phyloP scores from a whole-genome alignment of 1,140 invertebrate genomes.

The Aporrectodea caliginosa region DNA sequence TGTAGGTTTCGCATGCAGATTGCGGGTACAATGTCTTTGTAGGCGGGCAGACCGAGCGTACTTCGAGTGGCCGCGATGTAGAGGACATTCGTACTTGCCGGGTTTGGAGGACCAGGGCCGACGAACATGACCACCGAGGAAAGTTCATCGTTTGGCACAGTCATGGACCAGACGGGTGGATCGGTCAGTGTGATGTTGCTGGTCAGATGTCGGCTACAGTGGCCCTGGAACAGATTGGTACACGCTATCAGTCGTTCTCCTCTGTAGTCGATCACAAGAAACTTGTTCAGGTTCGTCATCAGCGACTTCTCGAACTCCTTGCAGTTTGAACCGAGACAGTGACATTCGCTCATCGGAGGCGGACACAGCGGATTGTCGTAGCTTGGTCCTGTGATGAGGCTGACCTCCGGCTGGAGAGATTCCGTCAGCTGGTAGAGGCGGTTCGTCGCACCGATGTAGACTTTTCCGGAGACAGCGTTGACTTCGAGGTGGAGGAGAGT shows the following conservation, averaged over 20 bases:
- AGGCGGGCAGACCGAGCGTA: conserved; percentile 69
- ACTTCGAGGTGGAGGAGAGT: conserved; percentile 75
- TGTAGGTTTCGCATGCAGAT: conserved; percentile 37
- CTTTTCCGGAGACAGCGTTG: conserved; percentile 82
- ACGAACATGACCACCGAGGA: conserved; percentile 96
- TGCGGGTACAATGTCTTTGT: conserved; percentile 30
- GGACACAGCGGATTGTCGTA: conserved; percentile 81
- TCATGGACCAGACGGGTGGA: conserved; percentile 74
- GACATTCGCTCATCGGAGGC: conserved; percentile 54
- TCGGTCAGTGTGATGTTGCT: conserved; percentile 80
- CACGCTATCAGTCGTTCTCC: conserved; percentile 84
- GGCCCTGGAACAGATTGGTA: conserved; percentile 75
- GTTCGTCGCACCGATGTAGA: conserved; percentile 92
- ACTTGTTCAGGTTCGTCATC: conserved; percentile 92
- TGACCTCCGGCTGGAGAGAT: conserved; percentile 70
- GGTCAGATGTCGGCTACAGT: conserved; percentile 80
- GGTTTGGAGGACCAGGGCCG: conserved; percentile 74
- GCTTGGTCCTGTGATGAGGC: conserved; percentile 80
- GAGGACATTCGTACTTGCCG: conserved; percentile 67
- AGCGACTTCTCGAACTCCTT: conserved; percentile 58
- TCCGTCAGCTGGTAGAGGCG: conserved; percentile 84
- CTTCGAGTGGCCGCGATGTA: conserved; percentile 96
- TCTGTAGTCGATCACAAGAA: conserved; percentile 87
- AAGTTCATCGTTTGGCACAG: conserved; percentile 89
- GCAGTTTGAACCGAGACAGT: conserved; percentile 11